Evolutionary conservation across 2,888 invertebrate genomes (phyloP), one percentile per base, ranked within the genome.

Genomic region (Mythimna loreyi): DNA sequence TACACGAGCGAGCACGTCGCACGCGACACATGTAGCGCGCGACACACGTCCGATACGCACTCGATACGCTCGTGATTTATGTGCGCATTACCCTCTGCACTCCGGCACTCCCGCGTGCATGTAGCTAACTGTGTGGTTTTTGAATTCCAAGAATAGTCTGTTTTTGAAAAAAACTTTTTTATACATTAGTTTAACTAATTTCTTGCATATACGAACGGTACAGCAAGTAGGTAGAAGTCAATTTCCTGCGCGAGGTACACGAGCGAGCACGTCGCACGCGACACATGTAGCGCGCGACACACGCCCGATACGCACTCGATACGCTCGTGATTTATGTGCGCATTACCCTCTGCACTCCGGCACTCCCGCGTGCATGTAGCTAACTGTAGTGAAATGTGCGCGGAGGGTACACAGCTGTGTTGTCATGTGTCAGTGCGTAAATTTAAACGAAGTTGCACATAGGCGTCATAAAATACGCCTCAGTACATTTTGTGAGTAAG

Each of bases 61-160:
- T 66, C 66, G 74, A 65, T 66, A 40, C 52, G 43, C 23, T 11
- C 47, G 43, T 74, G 72, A 72, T 58, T 73, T 23, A 72, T 66
- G 67, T 53, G 21, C 40, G n/a, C 56, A 64, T 57, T 45, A 72
- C 45, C 19, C 23, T 30, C 16, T 23, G 40, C 40, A 8, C 57
- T 21, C 66, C 23, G 21, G 21, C 57, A 11, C n/a, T 40, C 40
- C 36, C 23, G 13, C 45, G 40, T 25, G 30, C 40, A 5, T 16
- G 40, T 40, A n/a, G 21, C 30, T 21, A n/a, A 21, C 30, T 28
- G 19, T 19, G 28, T 28, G 2, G 28, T 28, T n/a, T 9, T 47
- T 3, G 9, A n/a, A 47, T 8, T 9, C 8, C 9, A n/a, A 7
- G 19, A 33, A 56, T 13, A 21, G 33, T 16, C 11, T 2, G 23